A percentile compares a stretch with the other conserved stretches of the same genome.
phyloP scores from a whole-genome alignment of 2,113 vertebrate species.

The Perca fluviatilis region DNA sequence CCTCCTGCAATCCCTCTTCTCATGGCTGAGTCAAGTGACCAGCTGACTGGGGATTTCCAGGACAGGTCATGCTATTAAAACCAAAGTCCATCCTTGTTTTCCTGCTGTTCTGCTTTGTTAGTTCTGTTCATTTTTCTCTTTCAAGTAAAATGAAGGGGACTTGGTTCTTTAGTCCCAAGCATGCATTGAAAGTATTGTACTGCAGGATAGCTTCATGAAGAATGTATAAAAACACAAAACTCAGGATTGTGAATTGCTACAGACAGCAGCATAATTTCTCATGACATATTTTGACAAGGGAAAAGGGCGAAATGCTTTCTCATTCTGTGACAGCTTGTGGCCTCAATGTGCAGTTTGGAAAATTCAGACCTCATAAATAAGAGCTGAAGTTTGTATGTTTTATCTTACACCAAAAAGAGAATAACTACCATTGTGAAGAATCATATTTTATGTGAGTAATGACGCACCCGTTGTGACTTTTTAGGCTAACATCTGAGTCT shows the following conservation, averaged over 20 bases:
- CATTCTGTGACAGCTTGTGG: conserved; percentile 1
- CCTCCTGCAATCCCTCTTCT: conserved; percentile 18
- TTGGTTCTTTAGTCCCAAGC: too few species aligned
- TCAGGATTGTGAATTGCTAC: background rate
- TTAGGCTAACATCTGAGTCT: background rate
- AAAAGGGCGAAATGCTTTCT: background rate
- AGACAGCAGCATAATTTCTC: background rate
- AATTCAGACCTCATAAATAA: background rate
- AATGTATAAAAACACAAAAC: conserved; percentile 1
- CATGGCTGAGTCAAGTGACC: conserved; percentile 57
- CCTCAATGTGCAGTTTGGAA: background rate
- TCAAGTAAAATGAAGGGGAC: background rate
- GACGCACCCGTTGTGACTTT: background rate
- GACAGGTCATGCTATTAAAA: conserved; percentile 32
- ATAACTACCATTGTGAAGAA: background rate
- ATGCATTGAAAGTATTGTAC: background rate
- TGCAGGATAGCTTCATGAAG: background rate
- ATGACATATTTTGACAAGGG: background rate
- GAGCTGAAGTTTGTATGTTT: background rate
- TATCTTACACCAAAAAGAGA: background rate
- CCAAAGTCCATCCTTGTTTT: conserved; percentile 4
- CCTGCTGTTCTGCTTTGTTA: conserved; percentile 28
- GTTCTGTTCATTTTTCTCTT: background rate
- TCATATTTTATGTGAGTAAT: background rate
- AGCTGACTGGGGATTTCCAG: conserved; percentile 70